These are phyloP conservation scores for Pao palembangensis DNA, from an alignment of 2,113 vertebrate genomes.

Conservation along the genomic window DNA sequence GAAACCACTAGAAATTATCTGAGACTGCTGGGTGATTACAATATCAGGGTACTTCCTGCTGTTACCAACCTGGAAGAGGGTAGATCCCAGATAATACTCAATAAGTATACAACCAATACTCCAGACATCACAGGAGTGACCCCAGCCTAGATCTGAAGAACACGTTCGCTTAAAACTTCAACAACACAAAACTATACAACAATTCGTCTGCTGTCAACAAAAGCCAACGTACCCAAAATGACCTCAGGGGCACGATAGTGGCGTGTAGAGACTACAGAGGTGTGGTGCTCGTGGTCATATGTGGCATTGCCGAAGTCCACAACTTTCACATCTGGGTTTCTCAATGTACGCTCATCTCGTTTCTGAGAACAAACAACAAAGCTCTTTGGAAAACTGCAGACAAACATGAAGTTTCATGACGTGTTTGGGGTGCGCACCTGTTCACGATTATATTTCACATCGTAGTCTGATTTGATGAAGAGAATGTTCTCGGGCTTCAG, in stretches of 20 bases:
- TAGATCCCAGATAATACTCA: slow-evolving; percentile 93
- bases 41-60: background rate
- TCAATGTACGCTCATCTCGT: slow-evolving; percentile 86
- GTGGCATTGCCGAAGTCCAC: slow-evolving; percentile 97
- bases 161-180: background rate
- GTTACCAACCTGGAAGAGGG: slow-evolving; percentile 86
- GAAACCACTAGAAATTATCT: background rate
- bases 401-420: background rate
- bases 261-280: slow-evolving; percentile 91
- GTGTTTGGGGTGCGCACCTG: slow-evolving; percentile 75
- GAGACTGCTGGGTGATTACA: background rate
- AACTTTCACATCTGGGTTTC: slow-evolving; percentile 88
- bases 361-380: slow-evolving; percentile 70
- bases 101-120: slow-evolving; percentile 94
- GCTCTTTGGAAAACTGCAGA: background rate
- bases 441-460: slow-evolving; percentile 85
- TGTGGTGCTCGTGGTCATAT: slow-evolving; percentile 94
- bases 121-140: slow-evolving; percentile 94
- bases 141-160: slow-evolving; percentile 87
- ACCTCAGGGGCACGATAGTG: slow-evolving; percentile 97
- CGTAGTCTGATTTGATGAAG: slow-evolving; percentile 89
- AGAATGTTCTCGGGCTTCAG: slow-evolving; percentile 98
- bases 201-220: background rate
- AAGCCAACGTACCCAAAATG: slow-evolving; percentile 82
- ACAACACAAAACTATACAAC: background rate